Evolutionary conservation across 2,113 vertebrate genomes (phyloP).

Genomic region (Antechinus flavipes): DNA sequence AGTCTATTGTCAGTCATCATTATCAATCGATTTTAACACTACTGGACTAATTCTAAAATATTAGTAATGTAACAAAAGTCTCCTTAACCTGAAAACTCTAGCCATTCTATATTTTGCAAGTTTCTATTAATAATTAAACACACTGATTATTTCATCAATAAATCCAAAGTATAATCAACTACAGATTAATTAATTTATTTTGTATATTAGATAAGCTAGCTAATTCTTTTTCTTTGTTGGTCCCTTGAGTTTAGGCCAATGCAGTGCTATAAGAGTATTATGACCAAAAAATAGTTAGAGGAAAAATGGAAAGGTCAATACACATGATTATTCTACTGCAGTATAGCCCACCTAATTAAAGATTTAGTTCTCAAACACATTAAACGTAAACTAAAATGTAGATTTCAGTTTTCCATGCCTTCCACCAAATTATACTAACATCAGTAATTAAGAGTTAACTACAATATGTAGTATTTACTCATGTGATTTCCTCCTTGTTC

Average conservation of each 20-base stretch:
- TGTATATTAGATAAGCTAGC: neutral
- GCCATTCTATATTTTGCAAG: neutral
- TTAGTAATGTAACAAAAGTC: neutral
- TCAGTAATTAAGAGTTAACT: neutral
- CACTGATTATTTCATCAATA: neutral
- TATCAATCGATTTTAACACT: neutral
- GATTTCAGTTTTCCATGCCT: neutral
- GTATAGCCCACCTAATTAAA: constrained; percentile 33
- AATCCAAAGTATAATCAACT: neutral
- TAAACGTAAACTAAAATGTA: neutral
- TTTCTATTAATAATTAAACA: neutral
- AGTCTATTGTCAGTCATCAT: constrained; percentile 19
- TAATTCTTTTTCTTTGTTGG: too few relatives aligned
- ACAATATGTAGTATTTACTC: neutral
- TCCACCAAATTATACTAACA: neutral
- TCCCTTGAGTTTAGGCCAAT: neutral
- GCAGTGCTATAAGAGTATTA: neutral
- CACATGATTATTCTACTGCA: neutral
- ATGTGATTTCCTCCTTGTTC: neutral
- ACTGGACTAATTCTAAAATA: constrained; percentile 39
- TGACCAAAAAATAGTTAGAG: neutral
- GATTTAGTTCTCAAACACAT: constrained; percentile 21
- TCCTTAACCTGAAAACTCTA: constrained; percentile 12
- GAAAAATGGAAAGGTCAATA: constrained; percentile 1
- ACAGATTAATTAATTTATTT: neutral